These are phyloP conservation scores for Drosophila parabipectinata DNA, from an alignment of 1,140 invertebrate species.

Conservation along the genomic window DNA sequence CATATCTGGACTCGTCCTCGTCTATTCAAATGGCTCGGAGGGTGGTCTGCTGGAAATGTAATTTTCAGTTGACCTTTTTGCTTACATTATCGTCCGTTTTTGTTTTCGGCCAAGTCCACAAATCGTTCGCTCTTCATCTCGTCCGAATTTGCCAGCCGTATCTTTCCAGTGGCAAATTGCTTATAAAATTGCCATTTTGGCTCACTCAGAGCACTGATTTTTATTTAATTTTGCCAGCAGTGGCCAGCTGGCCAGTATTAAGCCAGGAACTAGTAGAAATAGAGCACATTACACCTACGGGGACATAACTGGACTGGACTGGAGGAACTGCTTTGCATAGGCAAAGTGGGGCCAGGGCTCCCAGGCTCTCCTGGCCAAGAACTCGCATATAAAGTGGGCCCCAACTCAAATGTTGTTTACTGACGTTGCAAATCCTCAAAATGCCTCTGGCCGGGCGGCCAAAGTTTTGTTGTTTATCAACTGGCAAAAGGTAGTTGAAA, in stretches of 20 bases:
- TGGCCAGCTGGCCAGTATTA: constrained; percentile 25
- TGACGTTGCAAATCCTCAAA: constrained; percentile 70
- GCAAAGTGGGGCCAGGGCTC: neutral
- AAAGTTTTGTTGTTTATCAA: constrained; percentile 58
- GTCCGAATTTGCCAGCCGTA: constrained; percentile 12
- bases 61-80: constrained; percentile 61
- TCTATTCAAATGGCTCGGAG: constrained; percentile 60
- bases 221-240: constrained; percentile 77
- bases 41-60: constrained; percentile 60
- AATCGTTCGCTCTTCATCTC: neutral
- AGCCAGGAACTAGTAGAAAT: constrained; percentile 30
- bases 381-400: constrained; percentile 10
- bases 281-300: constrained; percentile 67
- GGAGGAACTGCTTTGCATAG: constrained; percentile 69
- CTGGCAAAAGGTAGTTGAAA: constrained; percentile 56
- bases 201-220: constrained; percentile 73
- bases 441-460: constrained; percentile 58
- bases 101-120: neutral
- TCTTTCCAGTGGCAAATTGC: constrained; percentile 67
- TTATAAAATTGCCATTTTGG: constrained; percentile 82
- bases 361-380: constrained; percentile 9
- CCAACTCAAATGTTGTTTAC: constrained; percentile 65
- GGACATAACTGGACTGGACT: constrained; percentile 3
- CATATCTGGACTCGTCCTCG: constrained; percentile 12
- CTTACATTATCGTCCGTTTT: neutral